Percentiles rank a stretch among this genome's conserved stretches.
Evolutionary conservation across 2,888 invertebrate species (phyloP).

Genomic region (Hemicrepidius hirtus): DNA sequence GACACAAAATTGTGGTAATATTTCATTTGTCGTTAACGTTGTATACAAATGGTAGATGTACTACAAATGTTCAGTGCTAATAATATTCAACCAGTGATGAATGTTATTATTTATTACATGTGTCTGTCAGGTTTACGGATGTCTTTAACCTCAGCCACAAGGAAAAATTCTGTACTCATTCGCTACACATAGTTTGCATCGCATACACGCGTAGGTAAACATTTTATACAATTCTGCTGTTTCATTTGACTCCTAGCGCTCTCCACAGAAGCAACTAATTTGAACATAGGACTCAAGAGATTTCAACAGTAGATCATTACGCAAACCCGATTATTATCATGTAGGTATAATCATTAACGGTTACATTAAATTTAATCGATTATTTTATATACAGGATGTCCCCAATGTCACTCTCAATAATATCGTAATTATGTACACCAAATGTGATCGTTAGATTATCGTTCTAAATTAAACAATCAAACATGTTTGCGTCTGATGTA

Average conservation of each 20-base stretch:
- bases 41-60: constrained; percentile 36
- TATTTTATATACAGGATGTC: no score
- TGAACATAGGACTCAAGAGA: not conserved
- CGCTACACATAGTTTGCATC: constrained; percentile 33
- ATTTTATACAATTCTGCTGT: constrained; percentile 21
- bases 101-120: constrained; percentile 63
- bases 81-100: constrained; percentile 62
- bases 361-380: no score
- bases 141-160: constrained; percentile 61
- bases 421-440: no score
- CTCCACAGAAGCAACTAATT: constrained; percentile 7
- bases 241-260: constrained; percentile 8
- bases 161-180: constrained; percentile 50
- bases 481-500: no score
- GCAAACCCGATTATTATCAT: not conserved
- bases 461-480: no score
- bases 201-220: constrained; percentile 15
- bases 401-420: no score
- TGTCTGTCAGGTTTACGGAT: constrained; percentile 62
- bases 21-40: constrained; percentile 47
- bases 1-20: constrained; percentile 46
- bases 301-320: not conserved
- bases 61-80: constrained; percentile 58
- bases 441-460: no score
- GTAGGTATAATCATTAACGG: no score